Evolutionary conservation across 2,888 invertebrate species (phyloP), one percentile per base, ranked within the genome.

Genomic region (Hypselothyrea guttata): DNA sequence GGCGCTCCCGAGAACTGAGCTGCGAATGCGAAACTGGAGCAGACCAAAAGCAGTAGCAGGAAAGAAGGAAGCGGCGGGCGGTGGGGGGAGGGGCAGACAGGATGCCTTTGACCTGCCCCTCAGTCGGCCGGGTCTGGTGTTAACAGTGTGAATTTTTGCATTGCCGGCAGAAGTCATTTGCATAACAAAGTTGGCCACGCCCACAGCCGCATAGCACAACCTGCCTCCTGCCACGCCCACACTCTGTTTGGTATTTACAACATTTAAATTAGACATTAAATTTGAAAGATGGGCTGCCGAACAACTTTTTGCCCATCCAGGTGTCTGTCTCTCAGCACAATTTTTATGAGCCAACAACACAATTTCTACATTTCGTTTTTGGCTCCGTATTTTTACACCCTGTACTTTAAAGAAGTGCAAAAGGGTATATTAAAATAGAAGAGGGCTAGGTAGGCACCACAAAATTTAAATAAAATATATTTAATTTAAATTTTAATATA

Each of bases 251-350:
- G 58, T 70, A 83, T 78, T 81, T 83, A 81, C 78, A 81, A 78
- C 78, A 81, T 81, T 82, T 76, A 82, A 82, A 84, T 81, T 78
- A 82, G 84, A 81, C 81, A 82, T 83, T 81, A 82, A 82, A 83
- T 81, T 83, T 83, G 81, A 81, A 70, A 69, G 84, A 82, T 82
- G 82, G 73, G 75, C 84, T 81, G 83, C 67, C 75, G 53, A 62
- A 73, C 59, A 75, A 77, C 71, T 77, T 77, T 48, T 16, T 16
- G 38, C n/a, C 38, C 5, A 35, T 46, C 46, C 76, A 79, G 79
- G 76, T 77, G 59, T 60, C 42, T 49, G 35, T 41, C 15, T 42
- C 2, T 37, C 52, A 31, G 34, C 7, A 7, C 18, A 35, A 52
- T 53, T 66, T 70, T 67, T 70, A 66, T 49, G 49, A 61, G 38